Conservation (phyloP, 2,113 vertebrate species). For the Cygnus buccinator region DNA sequence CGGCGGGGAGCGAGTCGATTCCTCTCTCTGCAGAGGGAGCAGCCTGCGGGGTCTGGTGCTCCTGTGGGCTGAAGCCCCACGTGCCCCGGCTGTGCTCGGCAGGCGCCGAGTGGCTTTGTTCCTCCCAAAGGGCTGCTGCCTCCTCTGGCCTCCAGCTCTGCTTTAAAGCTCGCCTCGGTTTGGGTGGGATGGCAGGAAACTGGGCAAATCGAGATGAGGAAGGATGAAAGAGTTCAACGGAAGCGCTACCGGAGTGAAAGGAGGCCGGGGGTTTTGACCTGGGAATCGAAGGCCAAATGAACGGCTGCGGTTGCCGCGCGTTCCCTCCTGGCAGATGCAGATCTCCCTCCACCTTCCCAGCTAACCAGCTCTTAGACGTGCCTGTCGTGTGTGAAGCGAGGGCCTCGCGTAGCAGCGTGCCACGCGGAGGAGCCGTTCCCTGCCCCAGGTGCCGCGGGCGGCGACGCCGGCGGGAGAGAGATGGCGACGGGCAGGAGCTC, state of each 20-base stretch:
- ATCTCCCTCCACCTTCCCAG: accelerated
- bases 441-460: background rate
- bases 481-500: background rate
- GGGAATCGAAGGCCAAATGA: background rate
- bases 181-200: background rate
- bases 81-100: background rate
- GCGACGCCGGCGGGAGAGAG: background rate
- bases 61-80: background rate
- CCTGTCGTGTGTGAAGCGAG: accelerated
- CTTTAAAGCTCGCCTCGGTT: background rate
- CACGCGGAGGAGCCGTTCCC: background rate
- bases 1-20: background rate
- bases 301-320: accelerated
- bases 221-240: background rate
- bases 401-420: accelerated
- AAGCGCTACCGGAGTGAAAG: background rate
- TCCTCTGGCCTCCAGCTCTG: background rate
- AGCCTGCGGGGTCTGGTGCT: background rate
- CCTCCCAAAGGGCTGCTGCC: background rate
- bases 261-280: background rate
- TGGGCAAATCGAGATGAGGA: background rate
- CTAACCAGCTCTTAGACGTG: background rate
- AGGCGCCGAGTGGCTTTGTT: background rate
- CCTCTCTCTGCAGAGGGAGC: background rate
- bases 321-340: background rate